These are phyloP conservation scores for Trichonephila inaurata DNA, from an alignment of 1,140 invertebrate species.

Conservation along the genomic window DNA sequence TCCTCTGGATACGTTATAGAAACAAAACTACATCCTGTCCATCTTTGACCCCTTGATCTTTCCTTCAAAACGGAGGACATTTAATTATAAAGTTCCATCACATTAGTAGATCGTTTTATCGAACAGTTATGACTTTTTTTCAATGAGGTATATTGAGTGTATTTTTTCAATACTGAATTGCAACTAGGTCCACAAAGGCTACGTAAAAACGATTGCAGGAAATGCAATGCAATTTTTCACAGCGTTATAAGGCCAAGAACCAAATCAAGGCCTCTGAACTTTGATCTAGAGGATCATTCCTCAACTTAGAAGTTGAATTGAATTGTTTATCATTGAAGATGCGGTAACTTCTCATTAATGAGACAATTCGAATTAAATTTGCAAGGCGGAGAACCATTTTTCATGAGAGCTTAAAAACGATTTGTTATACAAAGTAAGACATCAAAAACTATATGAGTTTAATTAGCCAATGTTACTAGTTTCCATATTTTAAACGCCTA, in stretches of 20 bases:
- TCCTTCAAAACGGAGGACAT: neutral
- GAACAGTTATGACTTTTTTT: neutral
- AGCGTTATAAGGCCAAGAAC: neutral
- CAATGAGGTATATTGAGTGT: no score
- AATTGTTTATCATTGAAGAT: neutral
- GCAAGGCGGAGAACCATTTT: neutral
- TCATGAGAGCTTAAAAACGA: neutral
- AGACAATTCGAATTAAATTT: neutral
- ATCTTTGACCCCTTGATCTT: neutral
- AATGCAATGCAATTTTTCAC: neutral
- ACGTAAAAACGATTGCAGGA: neutral
- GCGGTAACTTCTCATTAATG: neutral
- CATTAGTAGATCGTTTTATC: neutral
- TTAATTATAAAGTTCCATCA: constrained; percentile 32
- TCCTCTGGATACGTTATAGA: neutral
- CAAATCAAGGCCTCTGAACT: neutral
- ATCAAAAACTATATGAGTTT: neutral
- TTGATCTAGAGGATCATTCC: neutral
- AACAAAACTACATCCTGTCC: neutral
- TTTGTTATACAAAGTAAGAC: neutral
- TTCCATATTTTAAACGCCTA: neutral
- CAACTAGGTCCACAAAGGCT: neutral
- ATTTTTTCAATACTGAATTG: neutral
- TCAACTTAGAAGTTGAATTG: neutral
- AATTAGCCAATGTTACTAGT: neutral